These are phyloP conservation scores for Echinops telfairi DNA, from an alignment of 2,113 vertebrate species.

Conservation along the genomic window DNA sequence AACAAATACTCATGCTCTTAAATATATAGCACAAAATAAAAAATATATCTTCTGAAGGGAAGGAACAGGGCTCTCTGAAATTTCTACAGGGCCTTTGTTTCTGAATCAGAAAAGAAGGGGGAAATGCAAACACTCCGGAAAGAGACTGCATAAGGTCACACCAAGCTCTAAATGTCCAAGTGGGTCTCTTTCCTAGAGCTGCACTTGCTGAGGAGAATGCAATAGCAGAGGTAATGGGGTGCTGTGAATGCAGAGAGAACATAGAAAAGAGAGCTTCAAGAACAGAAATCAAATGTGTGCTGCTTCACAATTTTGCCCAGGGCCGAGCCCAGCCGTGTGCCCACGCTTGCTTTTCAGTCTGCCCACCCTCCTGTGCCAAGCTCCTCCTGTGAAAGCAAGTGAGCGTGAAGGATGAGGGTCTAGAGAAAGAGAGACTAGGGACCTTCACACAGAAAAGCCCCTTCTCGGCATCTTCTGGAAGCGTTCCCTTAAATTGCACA, in stretches of 20 bases:
- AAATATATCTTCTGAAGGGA: background rate
- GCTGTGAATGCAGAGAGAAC: background rate
- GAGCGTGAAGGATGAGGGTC: background rate
- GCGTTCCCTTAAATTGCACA: background rate
- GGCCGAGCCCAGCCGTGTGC: background rate
- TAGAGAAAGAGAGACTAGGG: background rate
- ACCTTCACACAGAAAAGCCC: background rate
- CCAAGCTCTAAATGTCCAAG: background rate
- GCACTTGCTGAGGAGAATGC: conserved; percentile 3
- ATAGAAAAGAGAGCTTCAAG: background rate
- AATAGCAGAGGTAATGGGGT: background rate
- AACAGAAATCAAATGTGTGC: background rate
- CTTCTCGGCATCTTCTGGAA: background rate
- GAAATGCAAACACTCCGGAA: background rate
- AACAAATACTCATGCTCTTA: background rate
- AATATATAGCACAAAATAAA: conserved; percentile 27
- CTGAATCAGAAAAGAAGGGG: conserved; percentile 9
- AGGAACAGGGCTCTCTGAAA: background rate
- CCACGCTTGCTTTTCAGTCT: too few species aligned
- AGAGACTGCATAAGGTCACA: background rate
- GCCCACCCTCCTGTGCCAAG: background rate
- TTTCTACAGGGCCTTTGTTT: background rate
- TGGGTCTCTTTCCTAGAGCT: conserved; percentile 3
- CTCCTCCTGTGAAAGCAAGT: background rate
- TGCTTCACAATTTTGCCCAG: background rate